phyloP scores from a whole-genome alignment of 2,888 invertebrate genomes.

The Rotaria magnacalcarata region DNA sequence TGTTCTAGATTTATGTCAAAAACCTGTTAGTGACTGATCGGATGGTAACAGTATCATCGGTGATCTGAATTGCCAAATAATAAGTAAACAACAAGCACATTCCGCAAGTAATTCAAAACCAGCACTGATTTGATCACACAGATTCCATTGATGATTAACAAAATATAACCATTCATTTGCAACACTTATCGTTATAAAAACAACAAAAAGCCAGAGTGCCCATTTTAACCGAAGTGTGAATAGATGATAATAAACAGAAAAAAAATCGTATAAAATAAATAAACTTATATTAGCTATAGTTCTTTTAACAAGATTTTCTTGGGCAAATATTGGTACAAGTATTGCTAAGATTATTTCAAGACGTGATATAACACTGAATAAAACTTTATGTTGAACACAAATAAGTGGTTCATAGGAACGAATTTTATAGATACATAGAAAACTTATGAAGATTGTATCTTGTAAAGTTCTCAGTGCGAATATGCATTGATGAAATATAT shows the following conservation, averaged over 20 bases:
- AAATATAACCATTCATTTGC: conserved; percentile 2
- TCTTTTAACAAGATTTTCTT: conserved; percentile 6
- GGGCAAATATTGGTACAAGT: not conserved
- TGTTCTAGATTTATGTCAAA: not conserved
- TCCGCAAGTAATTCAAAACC: not conserved
- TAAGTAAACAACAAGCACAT: conserved; percentile 6
- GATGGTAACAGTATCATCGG: not conserved
- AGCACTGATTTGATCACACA: not conserved
- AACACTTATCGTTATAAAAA: not conserved
- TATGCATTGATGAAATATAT: not conserved
- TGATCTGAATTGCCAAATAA: not conserved
- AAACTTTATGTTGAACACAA: conserved; percentile 18
- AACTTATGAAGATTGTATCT: not conserved
- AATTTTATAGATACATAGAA: not conserved
- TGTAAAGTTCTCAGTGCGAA: not conserved
- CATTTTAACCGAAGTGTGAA: conserved; percentile 17
- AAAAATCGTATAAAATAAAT: conserved; percentile 7
- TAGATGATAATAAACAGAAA: not conserved
- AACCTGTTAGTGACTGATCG: not conserved
- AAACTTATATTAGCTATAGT: not conserved
- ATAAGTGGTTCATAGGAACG: not conserved
- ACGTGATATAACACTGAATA: conserved; percentile 10
- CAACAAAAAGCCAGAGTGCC: conserved; percentile 1
- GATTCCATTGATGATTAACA: not conserved
- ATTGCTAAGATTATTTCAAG: not conserved